phyloP scores from a whole-genome alignment of 2,888 invertebrate species.

The Trachelus stipa region DNA sequence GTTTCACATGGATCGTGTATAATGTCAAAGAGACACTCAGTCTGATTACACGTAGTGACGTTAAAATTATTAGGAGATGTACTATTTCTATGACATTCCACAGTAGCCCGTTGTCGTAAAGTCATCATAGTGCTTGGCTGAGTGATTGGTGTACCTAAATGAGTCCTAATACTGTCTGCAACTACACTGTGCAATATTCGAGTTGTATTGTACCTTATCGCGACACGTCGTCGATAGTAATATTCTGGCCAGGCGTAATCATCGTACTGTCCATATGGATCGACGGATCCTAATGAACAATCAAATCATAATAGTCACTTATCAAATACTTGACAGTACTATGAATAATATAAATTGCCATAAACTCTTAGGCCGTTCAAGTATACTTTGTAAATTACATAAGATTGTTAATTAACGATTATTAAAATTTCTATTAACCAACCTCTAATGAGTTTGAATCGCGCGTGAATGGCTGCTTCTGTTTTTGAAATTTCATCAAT shows the following conservation, averaged over 20 bases:
- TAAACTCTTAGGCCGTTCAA: background rate
- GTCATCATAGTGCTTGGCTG: slow-evolving; percentile 56
- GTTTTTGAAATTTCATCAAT: slow-evolving; percentile 66
- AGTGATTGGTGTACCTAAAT: slow-evolving; percentile 57
- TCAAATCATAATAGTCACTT: background rate
- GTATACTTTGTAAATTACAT: background rate
- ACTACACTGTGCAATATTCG: slow-evolving; percentile 30
- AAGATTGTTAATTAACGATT: background rate
- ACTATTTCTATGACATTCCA: slow-evolving; percentile 45
- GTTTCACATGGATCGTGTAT: slow-evolving; percentile 84
- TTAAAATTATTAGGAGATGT: slow-evolving; percentile 35
- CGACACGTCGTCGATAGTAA: background rate
- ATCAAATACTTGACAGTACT: background rate
- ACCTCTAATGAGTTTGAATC: slow-evolving; percentile 60
- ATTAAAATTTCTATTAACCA: background rate
- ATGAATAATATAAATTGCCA: background rate
- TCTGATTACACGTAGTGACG: slow-evolving; percentile 56
- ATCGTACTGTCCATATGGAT: background rate
- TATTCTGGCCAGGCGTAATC: background rate
- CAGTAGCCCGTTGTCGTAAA: slow-evolving; percentile 52
- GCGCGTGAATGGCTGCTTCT: slow-evolving; percentile 57
- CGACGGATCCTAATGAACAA: background rate
- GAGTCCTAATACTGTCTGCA: slow-evolving; percentile 53
- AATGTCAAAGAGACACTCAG: slow-evolving; percentile 82
- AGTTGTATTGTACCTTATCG: background rate